phyloP scores from a whole-genome alignment of 2,797 vertebrate genomes.

The Schizopygopsis pylzovi region DNA sequence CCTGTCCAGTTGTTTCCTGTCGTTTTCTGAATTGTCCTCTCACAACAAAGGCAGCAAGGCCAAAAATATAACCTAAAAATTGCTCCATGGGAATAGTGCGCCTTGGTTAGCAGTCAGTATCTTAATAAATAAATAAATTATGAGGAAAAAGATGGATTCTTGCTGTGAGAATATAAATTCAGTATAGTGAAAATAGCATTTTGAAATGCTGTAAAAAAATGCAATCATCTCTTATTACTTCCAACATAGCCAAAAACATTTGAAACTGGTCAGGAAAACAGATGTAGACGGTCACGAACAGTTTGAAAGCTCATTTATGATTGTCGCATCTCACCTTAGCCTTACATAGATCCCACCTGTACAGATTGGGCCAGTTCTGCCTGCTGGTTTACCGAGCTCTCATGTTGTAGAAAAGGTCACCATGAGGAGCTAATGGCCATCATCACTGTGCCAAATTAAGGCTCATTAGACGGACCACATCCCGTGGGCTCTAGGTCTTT shows the following conservation, averaged over 20 bases:
- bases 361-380: conserved; percentile 11
- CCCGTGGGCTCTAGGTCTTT: conserved; percentile 47
- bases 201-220: not conserved
- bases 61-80: not conserved
- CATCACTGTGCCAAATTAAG: conserved; percentile 60
- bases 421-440: conserved; percentile 57
- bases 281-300: not conserved
- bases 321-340: not conserved
- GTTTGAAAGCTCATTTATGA: conserved; percentile 17
- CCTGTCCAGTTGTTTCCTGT: not conserved
- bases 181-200: not conserved
- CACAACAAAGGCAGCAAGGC: not conserved
- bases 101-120: not conserved
- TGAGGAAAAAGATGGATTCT: not conserved
- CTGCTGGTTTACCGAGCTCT: conserved; percentile 33
- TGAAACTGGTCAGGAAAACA: not conserved
- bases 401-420: conserved; percentile 56
- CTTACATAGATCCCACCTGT: conserved; percentile 22
- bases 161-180: conserved; percentile 5
- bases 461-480: conserved; percentile 58
- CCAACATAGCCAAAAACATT: not conserved
- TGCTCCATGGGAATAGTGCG: not conserved
- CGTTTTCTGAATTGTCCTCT: conserved; percentile 8
- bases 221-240: not conserved
- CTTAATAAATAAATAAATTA: not conserved